Base-by-base conservation (phyloP, 2,797 vertebrate genomes). In the Tadarida brasiliensis region DNA sequence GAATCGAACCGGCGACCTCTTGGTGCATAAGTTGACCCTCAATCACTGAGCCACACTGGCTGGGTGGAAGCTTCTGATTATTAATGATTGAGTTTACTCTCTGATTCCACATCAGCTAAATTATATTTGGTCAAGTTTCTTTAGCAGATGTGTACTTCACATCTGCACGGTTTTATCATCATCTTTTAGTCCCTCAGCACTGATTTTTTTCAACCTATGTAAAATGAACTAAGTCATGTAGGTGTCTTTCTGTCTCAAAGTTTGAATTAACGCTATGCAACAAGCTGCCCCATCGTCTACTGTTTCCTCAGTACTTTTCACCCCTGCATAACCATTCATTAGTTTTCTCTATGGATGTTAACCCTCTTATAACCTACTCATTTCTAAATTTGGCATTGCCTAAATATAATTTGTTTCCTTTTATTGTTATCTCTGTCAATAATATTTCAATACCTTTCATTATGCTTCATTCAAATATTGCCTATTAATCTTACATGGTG, bases 261-360 rank as follows among this genome's bases (percentile, higher is more conserved):
- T 82, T 51, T 24, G n/a, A 71, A 33, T 30, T 49, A 82, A 49
- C 7, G 44, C 3, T 47, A 65, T 17, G 59, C n/a, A 44, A 14
- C 3, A 47, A 33, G 30, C n/a, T 10, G 2, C 63, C 26, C 44
- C 49, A 47, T 54, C 1, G 17, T 73, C n/a, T 73, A 77, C 8
- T n/a, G 11, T 84, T 90, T 71, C 63, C 33, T 86, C 39, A 67
- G 1, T 68, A 16, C 7, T 87, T 83, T 92, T 94, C 33, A 33
- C 16, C 83, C 30, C 24, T 63, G 7, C 15, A 35, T 35, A 73
- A 35, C 7, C 5, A 44, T 61, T 94, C 15, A 49, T 89, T 68
- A n/a, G 61, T 19, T 35, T 91, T 80, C n/a, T 92, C 35, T 81
- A 12, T 80, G 71, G 14, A 65, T 78, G 90, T 90, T 90, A 96